A percentile compares a stretch with the other conserved stretches of the same genome.
These are phyloP conservation scores for Caenorhabditis tropicalis DNA, from an alignment of 1,140 invertebrate genomes.

Conservation along the genomic window DNA sequence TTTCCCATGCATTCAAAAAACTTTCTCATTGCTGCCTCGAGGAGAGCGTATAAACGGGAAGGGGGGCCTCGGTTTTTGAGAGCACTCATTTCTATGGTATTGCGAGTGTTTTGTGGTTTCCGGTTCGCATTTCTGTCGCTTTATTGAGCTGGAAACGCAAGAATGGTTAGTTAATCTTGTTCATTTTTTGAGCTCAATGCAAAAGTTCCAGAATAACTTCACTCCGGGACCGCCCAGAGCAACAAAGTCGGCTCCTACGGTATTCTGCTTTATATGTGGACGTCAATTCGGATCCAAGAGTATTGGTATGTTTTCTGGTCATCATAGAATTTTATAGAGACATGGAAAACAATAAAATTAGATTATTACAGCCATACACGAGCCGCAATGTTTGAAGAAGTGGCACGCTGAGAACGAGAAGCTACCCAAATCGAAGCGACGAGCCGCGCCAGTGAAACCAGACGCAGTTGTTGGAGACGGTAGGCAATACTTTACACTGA, in stretches of 20 bases:
- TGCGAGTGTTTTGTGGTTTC: slow-evolving; percentile 29
- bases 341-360: background rate
- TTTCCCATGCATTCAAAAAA: slow-evolving; percentile 39
- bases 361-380: slow-evolving; percentile 76
- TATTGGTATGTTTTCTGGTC: slow-evolving; percentile 72
- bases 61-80: too few relatives aligned
- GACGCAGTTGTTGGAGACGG: slow-evolving; percentile 76
- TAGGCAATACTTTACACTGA: slow-evolving; percentile 69
- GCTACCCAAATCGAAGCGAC: slow-evolving; percentile 76
- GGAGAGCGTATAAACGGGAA: background rate
- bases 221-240: slow-evolving; percentile 56
- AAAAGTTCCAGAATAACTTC: slow-evolving; percentile 56
- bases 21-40: slow-evolving; percentile 11
- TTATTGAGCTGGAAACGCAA: slow-evolving; percentile 32
- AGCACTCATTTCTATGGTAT: background rate
- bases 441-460: slow-evolving; percentile 78
- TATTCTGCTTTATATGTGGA: slow-evolving; percentile 81
- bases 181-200: background rate
- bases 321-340: too few relatives aligned
- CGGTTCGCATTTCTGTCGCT: slow-evolving; percentile 32
- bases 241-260: slow-evolving; percentile 72
- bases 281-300: slow-evolving; percentile 80
- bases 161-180: background rate
- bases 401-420: slow-evolving; percentile 80
- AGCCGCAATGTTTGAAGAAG: slow-evolving; percentile 81